Conservation (phyloP, 2,888 invertebrate species). For the Chrysotoxum bicinctum region DNA sequence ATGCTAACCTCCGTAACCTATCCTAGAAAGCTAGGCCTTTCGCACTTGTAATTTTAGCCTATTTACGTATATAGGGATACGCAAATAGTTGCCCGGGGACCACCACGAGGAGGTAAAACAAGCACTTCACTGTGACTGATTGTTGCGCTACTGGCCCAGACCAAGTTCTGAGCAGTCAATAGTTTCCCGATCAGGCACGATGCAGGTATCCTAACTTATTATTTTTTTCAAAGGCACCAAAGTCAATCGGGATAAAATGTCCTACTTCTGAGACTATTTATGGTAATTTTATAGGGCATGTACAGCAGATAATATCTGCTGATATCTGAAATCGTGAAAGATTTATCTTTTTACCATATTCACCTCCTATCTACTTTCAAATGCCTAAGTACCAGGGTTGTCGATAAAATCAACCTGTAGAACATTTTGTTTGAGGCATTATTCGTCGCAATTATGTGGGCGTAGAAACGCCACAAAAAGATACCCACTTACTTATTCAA, state of each 20-base stretch:
- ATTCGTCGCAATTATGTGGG: constrained; percentile 21
- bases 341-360: neutral
- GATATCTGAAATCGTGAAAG: neutral
- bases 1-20: too few species aligned
- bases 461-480: neutral
- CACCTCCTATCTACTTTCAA: neutral
- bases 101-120: too few species aligned
- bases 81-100: too few species aligned
- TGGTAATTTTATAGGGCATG: neutral
- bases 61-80: too few species aligned
- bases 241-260: neutral
- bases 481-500: constrained; percentile 40
- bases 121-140: too few species aligned
- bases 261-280: neutral
- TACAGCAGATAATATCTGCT: neutral
- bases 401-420: constrained; percentile 48
- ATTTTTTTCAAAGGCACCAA: too few species aligned
- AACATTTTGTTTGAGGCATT: constrained; percentile 20
- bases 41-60: too few species aligned
- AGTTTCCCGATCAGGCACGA: too few species aligned
- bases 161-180: too few species aligned
- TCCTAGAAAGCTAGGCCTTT: too few species aligned
- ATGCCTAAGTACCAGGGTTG: constrained; percentile 7
- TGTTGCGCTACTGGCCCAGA: too few species aligned
- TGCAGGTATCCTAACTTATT: too few species aligned